phyloP scores from a whole-genome alignment of 37 sponge, comb jelly and placozoan genomes.

The Corticium candelabrum region DNA sequence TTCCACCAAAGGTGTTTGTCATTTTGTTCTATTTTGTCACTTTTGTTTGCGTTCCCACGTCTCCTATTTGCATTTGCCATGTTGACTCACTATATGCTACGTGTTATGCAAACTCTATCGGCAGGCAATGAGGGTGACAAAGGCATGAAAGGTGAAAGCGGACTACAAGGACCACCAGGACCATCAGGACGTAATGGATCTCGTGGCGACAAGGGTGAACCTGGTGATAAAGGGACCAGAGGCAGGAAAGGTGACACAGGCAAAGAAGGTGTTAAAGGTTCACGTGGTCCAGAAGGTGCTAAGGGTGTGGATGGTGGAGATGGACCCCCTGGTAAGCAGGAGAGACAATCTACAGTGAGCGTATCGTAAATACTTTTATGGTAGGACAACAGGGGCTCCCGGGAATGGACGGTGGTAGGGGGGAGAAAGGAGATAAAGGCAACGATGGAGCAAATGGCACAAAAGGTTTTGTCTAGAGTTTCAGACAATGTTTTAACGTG shows the following conservation, averaged over 20 bases:
- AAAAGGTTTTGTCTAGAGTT: background rate
- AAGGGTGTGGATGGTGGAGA: slow-evolving; percentile 9
- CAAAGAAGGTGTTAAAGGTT: slow-evolving; percentile 13
- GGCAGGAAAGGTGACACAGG: background rate
- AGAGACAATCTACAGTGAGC: background rate
- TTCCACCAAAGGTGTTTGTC: too few species aligned
- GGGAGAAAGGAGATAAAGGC: slow-evolving; percentile 7
- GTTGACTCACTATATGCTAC: too few species aligned
- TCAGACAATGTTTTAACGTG: background rate
- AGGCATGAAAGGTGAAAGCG: background rate
- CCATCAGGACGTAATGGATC: background rate
- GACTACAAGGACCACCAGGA: background rate
- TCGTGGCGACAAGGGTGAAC: background rate
- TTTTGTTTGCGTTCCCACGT: too few species aligned
- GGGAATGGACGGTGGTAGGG: slow-evolving; percentile 12
- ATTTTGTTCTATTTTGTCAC: too few species aligned
- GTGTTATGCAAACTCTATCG: too few species aligned
- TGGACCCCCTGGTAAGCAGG: slow-evolving; percentile 11
- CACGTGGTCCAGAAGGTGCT: background rate
- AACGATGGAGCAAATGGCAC: slow-evolving; percentile 1
- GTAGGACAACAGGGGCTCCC: slow-evolving; percentile 13
- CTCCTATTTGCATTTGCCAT: too few species aligned
- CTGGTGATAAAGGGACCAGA: background rate
- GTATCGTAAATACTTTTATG: background rate
- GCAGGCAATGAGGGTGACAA: too few species aligned